Evolutionary conservation across 1,140 invertebrate genomes (phyloP).

Genomic region (Bemisia tabaci): DNA sequence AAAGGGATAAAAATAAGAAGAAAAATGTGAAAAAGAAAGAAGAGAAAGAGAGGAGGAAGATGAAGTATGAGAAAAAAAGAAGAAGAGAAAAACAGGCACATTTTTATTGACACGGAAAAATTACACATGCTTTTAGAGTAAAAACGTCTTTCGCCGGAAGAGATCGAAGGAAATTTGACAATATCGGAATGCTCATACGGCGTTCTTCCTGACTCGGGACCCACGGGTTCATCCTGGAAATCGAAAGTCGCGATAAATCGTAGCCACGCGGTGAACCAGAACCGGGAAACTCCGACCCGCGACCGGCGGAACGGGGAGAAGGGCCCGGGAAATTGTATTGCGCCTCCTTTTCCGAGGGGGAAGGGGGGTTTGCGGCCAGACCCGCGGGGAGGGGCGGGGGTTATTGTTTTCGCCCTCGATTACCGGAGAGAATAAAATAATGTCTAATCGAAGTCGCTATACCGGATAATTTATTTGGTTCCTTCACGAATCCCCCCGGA

Average conservation of each 20-base stretch:
- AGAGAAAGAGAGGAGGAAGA: too few relatives aligned
- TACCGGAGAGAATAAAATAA: neutral
- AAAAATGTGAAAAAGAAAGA: too few relatives aligned
- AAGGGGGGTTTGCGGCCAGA: neutral
- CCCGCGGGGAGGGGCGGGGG: neutral
- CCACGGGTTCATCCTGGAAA: too few relatives aligned
- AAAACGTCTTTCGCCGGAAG: too few relatives aligned
- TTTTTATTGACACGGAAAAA: too few relatives aligned
- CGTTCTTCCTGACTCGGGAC: too few relatives aligned
- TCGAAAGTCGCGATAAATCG: neutral
- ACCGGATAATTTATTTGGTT: neutral
- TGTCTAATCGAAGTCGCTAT: neutral
- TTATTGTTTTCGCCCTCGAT: neutral
- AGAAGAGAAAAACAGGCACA: too few relatives aligned
- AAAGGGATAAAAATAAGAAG: too few relatives aligned
- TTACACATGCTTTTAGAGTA: too few relatives aligned
- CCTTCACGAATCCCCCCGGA: neutral
- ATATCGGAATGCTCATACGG: too few relatives aligned
- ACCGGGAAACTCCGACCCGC: neutral
- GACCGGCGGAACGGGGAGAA: neutral
- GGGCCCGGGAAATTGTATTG: neutral
- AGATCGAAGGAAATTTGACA: too few relatives aligned
- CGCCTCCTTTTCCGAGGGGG: neutral
- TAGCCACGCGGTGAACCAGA: neutral
- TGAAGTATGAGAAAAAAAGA: too few relatives aligned